Percentiles rank a stretch among this genome's conserved stretches.
Evolutionary conservation across 1,140 invertebrate species (phyloP).

Genomic region (Bombus difficillimus): DNA sequence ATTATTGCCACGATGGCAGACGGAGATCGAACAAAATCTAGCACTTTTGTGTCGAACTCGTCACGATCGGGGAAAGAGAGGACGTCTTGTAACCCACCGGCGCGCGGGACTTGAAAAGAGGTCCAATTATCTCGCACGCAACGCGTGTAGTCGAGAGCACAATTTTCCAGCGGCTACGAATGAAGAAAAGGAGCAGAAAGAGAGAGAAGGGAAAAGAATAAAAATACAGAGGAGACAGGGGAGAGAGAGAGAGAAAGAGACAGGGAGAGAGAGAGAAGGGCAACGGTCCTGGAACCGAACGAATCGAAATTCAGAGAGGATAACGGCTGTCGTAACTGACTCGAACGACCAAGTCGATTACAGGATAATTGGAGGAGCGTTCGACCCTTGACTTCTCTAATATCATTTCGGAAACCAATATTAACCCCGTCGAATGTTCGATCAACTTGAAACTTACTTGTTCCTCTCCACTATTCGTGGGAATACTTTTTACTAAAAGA

Average conservation of each 20-base stretch:
- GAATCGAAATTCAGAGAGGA: constrained; percentile 39
- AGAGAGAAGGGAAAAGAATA: not conserved
- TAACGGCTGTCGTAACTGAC: constrained; percentile 47
- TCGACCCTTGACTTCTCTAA: constrained; percentile 44
- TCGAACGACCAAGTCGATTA: constrained; percentile 33
- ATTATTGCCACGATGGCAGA: constrained; percentile 16
- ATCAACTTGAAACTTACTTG: constrained; percentile 29
- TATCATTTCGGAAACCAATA: constrained; percentile 43
- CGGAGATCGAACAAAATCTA: constrained; percentile 39
- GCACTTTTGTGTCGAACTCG: constrained; percentile 54
- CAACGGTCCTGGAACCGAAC: constrained; percentile 20
- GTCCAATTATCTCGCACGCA: constrained; percentile 66
- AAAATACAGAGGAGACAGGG: not conserved
- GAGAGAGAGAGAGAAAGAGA: not conserved
- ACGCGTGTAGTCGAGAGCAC: constrained; percentile 51
- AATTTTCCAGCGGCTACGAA: constrained; percentile 53
- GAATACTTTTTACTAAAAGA: not conserved
- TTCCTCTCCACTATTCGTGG: not conserved
- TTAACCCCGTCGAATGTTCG: constrained; percentile 19
- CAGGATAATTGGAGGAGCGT: constrained; percentile 40
- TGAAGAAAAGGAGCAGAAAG: not conserved
- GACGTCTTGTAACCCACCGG: constrained; percentile 35
- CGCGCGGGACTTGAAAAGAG: constrained; percentile 49
- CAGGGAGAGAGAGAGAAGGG: constrained; percentile 7
- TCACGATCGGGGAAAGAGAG: constrained; percentile 39